These are phyloP conservation scores for Antennarius striatus DNA, from an alignment of 2,113 vertebrate species.

Conservation along the genomic window DNA sequence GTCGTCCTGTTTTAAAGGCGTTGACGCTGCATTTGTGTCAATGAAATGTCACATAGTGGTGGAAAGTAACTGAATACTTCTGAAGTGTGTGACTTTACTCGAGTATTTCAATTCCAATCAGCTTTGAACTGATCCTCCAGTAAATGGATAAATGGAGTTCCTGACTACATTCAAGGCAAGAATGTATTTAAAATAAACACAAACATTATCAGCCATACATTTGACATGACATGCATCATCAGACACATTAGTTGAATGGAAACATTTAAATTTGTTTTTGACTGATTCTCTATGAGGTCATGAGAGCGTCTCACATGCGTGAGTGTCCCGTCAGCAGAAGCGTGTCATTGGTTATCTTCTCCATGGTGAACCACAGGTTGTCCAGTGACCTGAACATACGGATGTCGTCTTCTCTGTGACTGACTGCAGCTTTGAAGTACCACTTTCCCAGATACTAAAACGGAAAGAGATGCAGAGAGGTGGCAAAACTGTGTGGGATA, in stretches of 20 bases:
- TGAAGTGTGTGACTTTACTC: neutral
- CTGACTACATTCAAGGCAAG: too few relatives aligned
- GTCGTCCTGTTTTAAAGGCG: neutral
- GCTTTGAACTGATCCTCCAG: neutral
- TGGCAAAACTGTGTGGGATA: fast-evolving
- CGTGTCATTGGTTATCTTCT: conserved; percentile 34
- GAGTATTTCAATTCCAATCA: neutral
- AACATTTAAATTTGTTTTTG: neutral
- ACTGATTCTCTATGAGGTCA: neutral
- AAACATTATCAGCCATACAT: too few relatives aligned
- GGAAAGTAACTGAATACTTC: neutral
- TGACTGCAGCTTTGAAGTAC: conserved; percentile 59
- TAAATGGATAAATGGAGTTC: too few relatives aligned
- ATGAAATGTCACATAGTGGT: neutral
- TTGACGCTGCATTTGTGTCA: neutral
- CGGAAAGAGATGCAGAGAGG: conserved; percentile 16
- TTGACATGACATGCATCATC: too few relatives aligned
- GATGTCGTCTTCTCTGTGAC: conserved; percentile 47
- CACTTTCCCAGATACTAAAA: conserved; percentile 62
- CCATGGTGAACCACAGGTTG: conserved; percentile 48
- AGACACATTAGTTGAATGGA: too few relatives aligned
- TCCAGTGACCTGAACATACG: conserved; percentile 43
- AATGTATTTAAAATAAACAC: too few relatives aligned
- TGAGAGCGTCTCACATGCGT: conserved; percentile 47
- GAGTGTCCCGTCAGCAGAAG: conserved; percentile 52